phyloP scores from a whole-genome alignment of 2,113 vertebrate genomes.

The Alethe diademata region DNA sequence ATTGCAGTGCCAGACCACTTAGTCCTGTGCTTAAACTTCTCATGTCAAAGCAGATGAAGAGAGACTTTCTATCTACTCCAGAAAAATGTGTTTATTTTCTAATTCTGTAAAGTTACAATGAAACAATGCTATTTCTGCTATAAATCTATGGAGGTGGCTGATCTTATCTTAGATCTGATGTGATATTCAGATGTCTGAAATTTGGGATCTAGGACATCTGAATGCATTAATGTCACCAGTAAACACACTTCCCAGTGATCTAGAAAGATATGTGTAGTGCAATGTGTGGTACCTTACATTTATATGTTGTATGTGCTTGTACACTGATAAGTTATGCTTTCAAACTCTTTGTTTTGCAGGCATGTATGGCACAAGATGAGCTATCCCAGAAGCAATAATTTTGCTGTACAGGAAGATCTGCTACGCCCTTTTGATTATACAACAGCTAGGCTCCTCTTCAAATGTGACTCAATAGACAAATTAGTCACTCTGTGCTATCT shows the following conservation, averaged over 20 bases:
- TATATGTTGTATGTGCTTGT: background rate
- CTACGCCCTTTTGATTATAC: background rate
- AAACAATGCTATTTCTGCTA: background rate
- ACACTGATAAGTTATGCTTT: background rate
- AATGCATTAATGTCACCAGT: background rate
- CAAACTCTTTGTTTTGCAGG: accelerated
- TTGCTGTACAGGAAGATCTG: background rate
- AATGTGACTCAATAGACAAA: background rate
- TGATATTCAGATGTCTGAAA: background rate
- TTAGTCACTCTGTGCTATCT: background rate
- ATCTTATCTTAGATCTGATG: background rate
- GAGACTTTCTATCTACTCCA: background rate
- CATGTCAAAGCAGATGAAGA: background rate
- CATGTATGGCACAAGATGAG: background rate
- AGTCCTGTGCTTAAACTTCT: background rate
- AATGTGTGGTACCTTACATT: accelerated
- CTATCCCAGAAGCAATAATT: background rate
- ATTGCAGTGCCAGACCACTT: background rate
- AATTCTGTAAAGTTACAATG: background rate
- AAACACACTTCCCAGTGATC: background rate
- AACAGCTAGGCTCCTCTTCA: background rate
- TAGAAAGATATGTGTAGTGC: background rate
- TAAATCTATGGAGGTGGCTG: background rate
- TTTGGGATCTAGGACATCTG: background rate
- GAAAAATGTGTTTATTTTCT: background rate